A percentile compares a stretch with the other conserved stretches of the same genome.
These are phyloP conservation scores for Iphiclides podalirius DNA, from an alignment of 2,888 invertebrate species.

Conservation along the genomic window DNA sequence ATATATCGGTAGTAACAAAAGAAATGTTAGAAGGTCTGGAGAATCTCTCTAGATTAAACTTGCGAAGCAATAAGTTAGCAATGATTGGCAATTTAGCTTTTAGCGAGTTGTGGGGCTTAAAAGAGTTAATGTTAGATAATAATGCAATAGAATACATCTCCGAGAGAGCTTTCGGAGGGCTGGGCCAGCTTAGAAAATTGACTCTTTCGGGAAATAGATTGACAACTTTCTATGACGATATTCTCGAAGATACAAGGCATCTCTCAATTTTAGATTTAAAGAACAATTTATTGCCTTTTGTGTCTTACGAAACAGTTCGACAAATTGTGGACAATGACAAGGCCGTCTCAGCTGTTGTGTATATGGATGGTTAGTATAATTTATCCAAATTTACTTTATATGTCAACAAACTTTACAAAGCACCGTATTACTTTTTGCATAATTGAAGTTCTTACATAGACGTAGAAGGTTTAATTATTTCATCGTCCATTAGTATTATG, in stretches of 20 bases:
- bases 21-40: constrained; percentile 88
- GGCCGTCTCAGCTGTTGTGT: constrained; percentile 85
- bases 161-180: constrained; percentile 87
- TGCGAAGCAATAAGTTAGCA: constrained; percentile 86
- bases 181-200: constrained; percentile 85
- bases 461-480: no score
- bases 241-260: constrained; percentile 85
- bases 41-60: constrained; percentile 85
- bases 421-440: no score
- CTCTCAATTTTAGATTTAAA: constrained; percentile 87
- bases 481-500: no score
- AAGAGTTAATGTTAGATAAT: constrained; percentile 85
- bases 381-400: no score
- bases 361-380: constrained; percentile 86
- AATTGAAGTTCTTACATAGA: no score
- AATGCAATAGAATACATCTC: constrained; percentile 86
- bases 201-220: constrained; percentile 87
- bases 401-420: no score
- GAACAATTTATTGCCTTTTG: constrained; percentile 86
- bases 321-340: constrained; percentile 88
- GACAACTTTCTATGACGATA: constrained; percentile 84
- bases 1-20: constrained; percentile 86
- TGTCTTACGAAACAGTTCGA: constrained; percentile 87
- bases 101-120: constrained; percentile 86
- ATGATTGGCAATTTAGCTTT: constrained; percentile 90